phyloP scores from a whole-genome alignment of 1,140 invertebrate genomes.

The Oedothorax gibbosus region DNA sequence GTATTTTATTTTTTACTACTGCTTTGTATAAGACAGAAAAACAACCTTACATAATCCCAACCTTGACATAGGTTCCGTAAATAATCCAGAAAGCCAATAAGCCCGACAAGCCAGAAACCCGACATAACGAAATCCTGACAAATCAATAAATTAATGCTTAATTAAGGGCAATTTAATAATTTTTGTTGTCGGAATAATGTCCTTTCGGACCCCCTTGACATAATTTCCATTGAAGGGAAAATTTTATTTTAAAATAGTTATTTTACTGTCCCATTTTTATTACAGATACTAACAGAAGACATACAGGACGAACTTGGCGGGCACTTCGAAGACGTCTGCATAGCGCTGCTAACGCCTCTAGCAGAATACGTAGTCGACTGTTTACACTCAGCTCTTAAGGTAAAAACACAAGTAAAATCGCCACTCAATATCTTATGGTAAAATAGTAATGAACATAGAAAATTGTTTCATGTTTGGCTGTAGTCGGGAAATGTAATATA shows the following conservation, averaged over 20 bases:
- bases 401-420: conserved; percentile 33
- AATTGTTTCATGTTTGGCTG: background rate
- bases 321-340: conserved; percentile 87
- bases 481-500: too few species aligned
- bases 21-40: too few species aligned
- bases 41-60: too few species aligned
- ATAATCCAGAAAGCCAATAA: too few species aligned
- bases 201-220: too few species aligned
- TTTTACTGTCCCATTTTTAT: background rate
- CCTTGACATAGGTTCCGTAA: too few species aligned
- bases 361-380: conserved; percentile 67
- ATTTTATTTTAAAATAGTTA: background rate
- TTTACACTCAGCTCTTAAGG: conserved; percentile 68
- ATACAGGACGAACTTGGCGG: conserved; percentile 88
- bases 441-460: background rate
- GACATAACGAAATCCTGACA: too few species aligned
- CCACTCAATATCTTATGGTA: background rate
- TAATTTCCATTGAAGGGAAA: background rate
- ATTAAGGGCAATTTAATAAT: too few species aligned
- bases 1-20: too few species aligned
- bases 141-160: too few species aligned
- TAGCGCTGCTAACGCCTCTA: conserved; percentile 80
- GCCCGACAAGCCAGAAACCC: too few species aligned
- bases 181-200: too few species aligned
- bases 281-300: conserved; percentile 79